Conservation (phyloP, 53 echinoderm and acorn worm genomes). For the Hippasteria phrygiana region DNA sequence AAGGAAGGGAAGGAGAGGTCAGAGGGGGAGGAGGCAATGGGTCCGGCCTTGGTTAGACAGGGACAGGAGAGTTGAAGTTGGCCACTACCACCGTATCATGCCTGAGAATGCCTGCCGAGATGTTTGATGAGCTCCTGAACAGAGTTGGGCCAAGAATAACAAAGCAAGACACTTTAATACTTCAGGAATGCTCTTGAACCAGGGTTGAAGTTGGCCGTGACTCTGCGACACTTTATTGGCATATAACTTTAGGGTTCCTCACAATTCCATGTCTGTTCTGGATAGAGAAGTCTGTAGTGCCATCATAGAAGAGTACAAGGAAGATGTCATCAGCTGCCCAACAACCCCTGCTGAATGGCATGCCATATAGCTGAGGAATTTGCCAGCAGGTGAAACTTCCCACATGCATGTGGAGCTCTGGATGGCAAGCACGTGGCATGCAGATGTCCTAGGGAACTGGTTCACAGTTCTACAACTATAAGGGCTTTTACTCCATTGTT, state of each 20-base stretch:
- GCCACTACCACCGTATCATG: too few relatives aligned
- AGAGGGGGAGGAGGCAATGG: too few relatives aligned
- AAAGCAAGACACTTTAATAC: too few relatives aligned
- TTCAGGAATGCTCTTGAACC: too few relatives aligned
- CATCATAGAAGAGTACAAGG: slow-evolving; percentile 54
- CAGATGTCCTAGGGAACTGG: slow-evolving; percentile 44
- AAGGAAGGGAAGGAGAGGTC: too few relatives aligned
- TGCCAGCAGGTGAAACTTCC: slow-evolving; percentile 62
- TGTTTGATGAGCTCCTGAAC: too few relatives aligned
- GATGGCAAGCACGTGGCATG: slow-evolving; percentile 65
- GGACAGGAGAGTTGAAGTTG: too few relatives aligned
- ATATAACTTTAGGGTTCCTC: slow-evolving; percentile 46
- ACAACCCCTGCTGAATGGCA: slow-evolving; percentile 29
- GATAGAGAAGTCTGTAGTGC: slow-evolving; percentile 70
- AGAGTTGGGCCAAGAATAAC: too few relatives aligned
- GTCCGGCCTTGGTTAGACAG: too few relatives aligned
- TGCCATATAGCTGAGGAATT: slow-evolving; percentile 40
- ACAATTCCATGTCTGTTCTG: slow-evolving; percentile 58
- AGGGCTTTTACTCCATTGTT: too few relatives aligned
- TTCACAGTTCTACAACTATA: slow-evolving; percentile 69
- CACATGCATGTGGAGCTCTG: slow-evolving; percentile 54
- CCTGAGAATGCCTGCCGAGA: too few relatives aligned
- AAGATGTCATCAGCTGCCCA: slow-evolving; percentile 19
- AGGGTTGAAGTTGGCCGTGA: slow-evolving; percentile 60
- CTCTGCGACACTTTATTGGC: slow-evolving; percentile 66